phyloP scores from a whole-genome alignment of 2,113 vertebrate genomes.

The Columba janthina region DNA sequence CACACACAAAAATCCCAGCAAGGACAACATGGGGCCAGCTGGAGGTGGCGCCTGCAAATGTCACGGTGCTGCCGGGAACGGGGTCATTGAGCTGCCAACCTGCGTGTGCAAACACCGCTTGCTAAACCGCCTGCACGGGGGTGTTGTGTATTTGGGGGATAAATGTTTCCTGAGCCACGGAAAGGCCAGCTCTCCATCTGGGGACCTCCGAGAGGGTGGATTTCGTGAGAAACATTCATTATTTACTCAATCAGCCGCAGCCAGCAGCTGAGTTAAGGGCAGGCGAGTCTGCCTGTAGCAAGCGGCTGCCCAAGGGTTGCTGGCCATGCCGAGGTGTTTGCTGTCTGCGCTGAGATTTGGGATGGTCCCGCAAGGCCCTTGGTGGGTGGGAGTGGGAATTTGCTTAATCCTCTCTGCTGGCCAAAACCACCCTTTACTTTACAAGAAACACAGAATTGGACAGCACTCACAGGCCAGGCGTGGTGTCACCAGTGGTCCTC shows the following conservation, averaged over 20 bases:
- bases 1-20: not conserved
- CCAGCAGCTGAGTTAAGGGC: conserved; percentile 42
- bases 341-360: not conserved
- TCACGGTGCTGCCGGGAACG: not conserved
- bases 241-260: not conserved
- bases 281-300: not conserved
- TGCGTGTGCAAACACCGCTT: not conserved
- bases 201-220: not conserved
- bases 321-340: not conserved
- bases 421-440: not conserved
- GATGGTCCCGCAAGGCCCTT: not conserved
- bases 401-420: not conserved
- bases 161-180: not conserved
- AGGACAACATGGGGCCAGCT: not conserved
- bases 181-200: not conserved
- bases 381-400: conserved; percentile 51
- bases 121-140: not conserved
- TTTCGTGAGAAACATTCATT: not conserved
- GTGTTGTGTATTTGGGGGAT: not conserved
- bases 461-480: not conserved
- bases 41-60: not conserved
- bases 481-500: fast-evolving
- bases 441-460: not conserved
- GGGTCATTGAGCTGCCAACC: not conserved
- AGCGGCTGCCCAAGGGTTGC: not conserved